These are phyloP conservation scores for Abrostola triplasia DNA, from an alignment of 2,888 invertebrate genomes.

Conservation along the genomic window DNA sequence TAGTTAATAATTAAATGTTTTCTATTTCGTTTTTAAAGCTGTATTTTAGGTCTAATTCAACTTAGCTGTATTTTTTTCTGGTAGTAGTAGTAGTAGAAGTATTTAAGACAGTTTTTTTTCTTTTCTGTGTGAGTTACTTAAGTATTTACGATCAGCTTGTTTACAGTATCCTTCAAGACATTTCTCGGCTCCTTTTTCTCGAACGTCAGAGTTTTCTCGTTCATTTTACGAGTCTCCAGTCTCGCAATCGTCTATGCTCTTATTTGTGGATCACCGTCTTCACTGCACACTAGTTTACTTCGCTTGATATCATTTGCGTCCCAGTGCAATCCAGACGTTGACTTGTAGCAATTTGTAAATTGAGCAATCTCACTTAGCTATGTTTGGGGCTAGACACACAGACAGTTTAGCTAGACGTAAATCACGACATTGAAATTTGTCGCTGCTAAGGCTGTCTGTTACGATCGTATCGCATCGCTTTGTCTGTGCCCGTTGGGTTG, in stretches of 20 bases:
- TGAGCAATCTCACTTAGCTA: slow-evolving; percentile 15
- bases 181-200: slow-evolving; percentile 1
- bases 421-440: neutral
- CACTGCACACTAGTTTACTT: slow-evolving; percentile 35
- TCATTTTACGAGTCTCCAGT: slow-evolving; percentile 10
- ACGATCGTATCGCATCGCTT: neutral
- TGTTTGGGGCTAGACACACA: slow-evolving; percentile 7
- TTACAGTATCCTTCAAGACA: neutral
- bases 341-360: slow-evolving; percentile 30
- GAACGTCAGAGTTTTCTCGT: slow-evolving; percentile 7
- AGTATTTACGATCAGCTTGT: slow-evolving; percentile 6
- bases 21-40: neutral
- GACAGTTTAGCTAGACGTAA: neutral
- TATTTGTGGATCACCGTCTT: slow-evolving; percentile 16
- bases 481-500: slow-evolving; percentile 6
- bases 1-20: slow-evolving; percentile 11
- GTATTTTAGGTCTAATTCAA: neutral
- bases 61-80: neutral
- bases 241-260: slow-evolving; percentile 12
- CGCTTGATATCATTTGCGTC: slow-evolving; percentile 36
- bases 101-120: neutral
- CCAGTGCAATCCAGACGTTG: slow-evolving; percentile 32
- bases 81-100: no score
- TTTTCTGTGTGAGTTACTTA: neutral
- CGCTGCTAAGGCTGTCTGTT: neutral